Evolutionary conservation across 2,113 vertebrate genomes (phyloP).

Genomic region (Thunnus maccoyii): DNA sequence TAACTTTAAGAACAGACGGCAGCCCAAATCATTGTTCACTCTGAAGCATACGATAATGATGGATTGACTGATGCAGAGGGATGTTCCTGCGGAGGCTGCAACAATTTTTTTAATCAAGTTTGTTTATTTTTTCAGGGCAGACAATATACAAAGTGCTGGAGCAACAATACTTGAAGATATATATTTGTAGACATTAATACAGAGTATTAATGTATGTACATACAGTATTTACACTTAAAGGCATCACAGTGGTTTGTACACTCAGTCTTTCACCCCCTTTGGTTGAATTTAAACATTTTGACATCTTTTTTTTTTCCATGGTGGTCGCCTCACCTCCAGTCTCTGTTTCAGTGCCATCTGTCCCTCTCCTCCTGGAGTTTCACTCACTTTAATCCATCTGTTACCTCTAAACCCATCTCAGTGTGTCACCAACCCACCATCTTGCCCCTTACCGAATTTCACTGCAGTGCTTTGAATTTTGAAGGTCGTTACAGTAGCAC

Average conservation of each 20-base stretch:
- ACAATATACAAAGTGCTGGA: constrained; percentile 76
- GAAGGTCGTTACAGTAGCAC: constrained; percentile 16
- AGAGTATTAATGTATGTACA: constrained; percentile 59
- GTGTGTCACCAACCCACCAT: constrained; percentile 42
- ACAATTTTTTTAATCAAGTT: constrained; percentile 43
- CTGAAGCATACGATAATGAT: constrained; percentile 50
- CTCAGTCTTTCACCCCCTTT: not conserved
- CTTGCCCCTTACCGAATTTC: constrained; percentile 50
- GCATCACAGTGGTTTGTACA: constrained; percentile 38
- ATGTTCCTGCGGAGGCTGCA: not conserved
- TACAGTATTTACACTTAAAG: constrained; percentile 65
- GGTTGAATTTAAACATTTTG: not conserved
- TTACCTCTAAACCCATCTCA: constrained; percentile 44
- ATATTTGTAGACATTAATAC: constrained; percentile 56
- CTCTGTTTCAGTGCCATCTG: constrained; percentile 78
- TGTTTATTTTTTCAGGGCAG: constrained; percentile 66
- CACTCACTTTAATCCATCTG: constrained; percentile 77
- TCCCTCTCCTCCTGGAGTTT: constrained; percentile 45
- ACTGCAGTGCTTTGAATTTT: constrained; percentile 49
- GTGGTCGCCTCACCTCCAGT: constrained; percentile 35
- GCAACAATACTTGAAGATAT: constrained; percentile 65
- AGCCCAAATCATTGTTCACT: constrained; percentile 38
- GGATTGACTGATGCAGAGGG: constrained; percentile 49
- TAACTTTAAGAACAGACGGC: constrained; percentile 55
- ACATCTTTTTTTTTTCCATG: not conserved